Conservation (phyloP, 2,113 vertebrate genomes). For the Chionis minor region DNA sequence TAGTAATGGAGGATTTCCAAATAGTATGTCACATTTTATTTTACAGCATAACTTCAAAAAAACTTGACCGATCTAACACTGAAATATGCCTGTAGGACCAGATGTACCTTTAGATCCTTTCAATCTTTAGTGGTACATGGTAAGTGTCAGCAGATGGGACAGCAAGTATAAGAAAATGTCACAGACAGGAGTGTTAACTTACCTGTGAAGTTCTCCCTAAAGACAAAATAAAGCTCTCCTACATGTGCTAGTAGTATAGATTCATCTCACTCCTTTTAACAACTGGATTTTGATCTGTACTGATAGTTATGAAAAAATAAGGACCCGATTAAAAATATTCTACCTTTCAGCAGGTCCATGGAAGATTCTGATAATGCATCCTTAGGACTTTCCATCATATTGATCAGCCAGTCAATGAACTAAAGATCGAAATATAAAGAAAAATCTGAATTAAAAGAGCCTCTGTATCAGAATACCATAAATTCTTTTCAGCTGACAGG, state of each 20-base stretch:
- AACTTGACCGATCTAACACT: neutral
- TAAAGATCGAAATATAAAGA: constrained; percentile 62
- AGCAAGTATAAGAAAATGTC: neutral
- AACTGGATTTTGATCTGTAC: neutral
- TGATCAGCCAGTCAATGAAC: constrained; percentile 94
- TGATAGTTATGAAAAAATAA: neutral
- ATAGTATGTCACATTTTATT: neutral
- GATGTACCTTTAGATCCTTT: neutral
- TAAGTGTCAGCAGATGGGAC: neutral
- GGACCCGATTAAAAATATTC: neutral
- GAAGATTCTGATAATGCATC: constrained; percentile 76
- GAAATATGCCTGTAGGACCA: neutral
- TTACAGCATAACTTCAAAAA: neutral
- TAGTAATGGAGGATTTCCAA: neutral
- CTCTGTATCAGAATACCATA: neutral
- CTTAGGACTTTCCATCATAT: constrained; percentile 80
- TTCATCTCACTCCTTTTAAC: neutral
- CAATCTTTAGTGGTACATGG: neutral
- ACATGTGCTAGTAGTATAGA: neutral
- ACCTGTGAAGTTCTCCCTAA: neutral
- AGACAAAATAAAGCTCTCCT: neutral
- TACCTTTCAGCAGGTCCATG: constrained; percentile 83
- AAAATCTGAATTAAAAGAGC: neutral
- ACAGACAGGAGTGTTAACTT: neutral
- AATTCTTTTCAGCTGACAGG: neutral